These are phyloP conservation scores for Aplocera efformata DNA, from an alignment of 2,888 invertebrate genomes.

Conservation along the genomic window DNA sequence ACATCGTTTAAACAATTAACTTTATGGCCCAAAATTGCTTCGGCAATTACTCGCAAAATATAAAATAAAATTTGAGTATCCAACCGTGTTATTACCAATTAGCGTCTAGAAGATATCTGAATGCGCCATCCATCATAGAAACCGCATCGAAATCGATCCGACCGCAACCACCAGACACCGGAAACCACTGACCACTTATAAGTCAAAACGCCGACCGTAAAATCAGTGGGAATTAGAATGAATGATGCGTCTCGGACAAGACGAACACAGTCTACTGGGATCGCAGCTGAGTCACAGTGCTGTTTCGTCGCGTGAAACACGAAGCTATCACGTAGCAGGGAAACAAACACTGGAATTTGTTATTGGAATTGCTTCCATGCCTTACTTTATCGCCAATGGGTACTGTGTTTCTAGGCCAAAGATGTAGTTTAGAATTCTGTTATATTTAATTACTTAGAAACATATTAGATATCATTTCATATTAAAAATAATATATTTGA, in stretches of 20 bases:
- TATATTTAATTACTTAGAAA: no score
- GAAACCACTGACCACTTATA: conserved; percentile 22
- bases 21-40: conserved; percentile 30
- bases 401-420: no score
- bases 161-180: conserved; percentile 23
- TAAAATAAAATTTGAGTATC: conserved; percentile 20
- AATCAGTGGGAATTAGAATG: conserved; percentile 24
- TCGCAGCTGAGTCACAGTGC: conserved; percentile 1
- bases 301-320: no score
- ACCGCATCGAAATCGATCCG: conserved; percentile 26
- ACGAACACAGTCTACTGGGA: not conserved
- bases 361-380: no score
- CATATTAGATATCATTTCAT: no score
- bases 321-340: no score
- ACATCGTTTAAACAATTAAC: conserved; percentile 23
- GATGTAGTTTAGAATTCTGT: no score
- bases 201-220: conserved; percentile 19
- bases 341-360: no score
- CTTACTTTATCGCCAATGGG: no score
- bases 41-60: conserved; percentile 27
- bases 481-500: no score
- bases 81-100: conserved; percentile 31
- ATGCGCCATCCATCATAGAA: conserved; percentile 28
- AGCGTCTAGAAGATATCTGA: conserved; percentile 13
- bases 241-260: conserved; percentile 17